Evolutionary conservation across 2,797 vertebrate species (phyloP).

Genomic region (Pelochelys cantorii): DNA sequence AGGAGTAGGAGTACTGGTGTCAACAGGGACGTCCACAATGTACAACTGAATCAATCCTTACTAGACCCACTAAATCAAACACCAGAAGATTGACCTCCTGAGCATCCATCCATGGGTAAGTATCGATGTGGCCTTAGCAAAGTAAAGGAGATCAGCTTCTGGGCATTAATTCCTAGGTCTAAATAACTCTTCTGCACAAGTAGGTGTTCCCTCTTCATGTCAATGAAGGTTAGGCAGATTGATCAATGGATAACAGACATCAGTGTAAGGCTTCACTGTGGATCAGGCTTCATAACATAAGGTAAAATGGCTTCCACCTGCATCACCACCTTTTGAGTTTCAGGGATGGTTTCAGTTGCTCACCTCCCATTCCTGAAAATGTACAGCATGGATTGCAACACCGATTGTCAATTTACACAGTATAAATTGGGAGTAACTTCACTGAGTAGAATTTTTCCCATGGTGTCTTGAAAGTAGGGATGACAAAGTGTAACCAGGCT

Average conservation of each 20-base stretch:
- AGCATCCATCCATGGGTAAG: no score
- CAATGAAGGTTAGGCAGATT: not conserved
- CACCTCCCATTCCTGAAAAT: not conserved
- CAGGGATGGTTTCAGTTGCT: not conserved
- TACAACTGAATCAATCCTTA: no score
- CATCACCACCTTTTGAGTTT: accelerated
- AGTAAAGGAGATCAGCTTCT: slow-evolving; percentile 10
- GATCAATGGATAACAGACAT: not conserved
- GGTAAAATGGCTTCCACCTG: not conserved
- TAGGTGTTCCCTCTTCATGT: accelerated
- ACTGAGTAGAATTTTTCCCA: not conserved
- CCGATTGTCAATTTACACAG: not conserved
- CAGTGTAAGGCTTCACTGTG: not conserved
- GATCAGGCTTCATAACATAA: not conserved
- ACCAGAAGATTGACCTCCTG: no score
- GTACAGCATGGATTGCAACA: not conserved
- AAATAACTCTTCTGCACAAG: not conserved
- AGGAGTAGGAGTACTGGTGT: no score
- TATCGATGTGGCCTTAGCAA: not conserved
- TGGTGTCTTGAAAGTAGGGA: not conserved
- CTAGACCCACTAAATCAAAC: no score
- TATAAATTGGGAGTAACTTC: not conserved
- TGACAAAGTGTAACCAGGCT: no score
- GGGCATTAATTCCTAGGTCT: not conserved
- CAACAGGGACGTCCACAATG: no score